These are phyloP conservation scores for Emydocephalus ijimae DNA, from an alignment of 2,113 vertebrate species.

Conservation along the genomic window DNA sequence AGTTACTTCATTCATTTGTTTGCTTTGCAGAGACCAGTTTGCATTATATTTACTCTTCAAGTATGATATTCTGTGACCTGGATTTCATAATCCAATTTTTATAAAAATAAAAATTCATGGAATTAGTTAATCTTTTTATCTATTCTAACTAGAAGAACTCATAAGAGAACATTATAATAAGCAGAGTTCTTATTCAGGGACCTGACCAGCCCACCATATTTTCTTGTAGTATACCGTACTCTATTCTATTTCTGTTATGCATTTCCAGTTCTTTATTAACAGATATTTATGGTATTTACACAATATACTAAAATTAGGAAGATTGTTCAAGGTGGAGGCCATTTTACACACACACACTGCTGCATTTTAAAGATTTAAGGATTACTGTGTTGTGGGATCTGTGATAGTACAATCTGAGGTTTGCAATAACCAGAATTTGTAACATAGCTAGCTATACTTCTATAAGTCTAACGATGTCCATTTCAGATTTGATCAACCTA, in stretches of 20 bases:
- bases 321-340: not conserved
- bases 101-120: not conserved
- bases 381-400: not conserved
- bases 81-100: not conserved
- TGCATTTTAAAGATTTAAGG: not conserved
- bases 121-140: not conserved
- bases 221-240: not conserved
- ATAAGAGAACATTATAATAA: not conserved
- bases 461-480: not conserved
- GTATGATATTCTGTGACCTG: not conserved
- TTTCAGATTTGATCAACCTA: not conserved
- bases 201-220: not conserved
- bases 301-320: not conserved
- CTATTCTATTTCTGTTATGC: not conserved
- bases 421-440: not conserved
- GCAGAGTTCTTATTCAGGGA: not conserved
- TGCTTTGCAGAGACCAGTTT: not conserved
- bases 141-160: not conserved
- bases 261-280: not conserved
- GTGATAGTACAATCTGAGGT: not conserved
- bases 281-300: not conserved
- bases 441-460: not conserved
- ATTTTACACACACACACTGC: not conserved
- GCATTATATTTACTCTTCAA: not conserved
- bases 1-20: not conserved